Evolutionary conservation across 37 sponge, comb jelly and placozoan genomes (phyloP).

Genomic region (Aplysina aerophoba): DNA sequence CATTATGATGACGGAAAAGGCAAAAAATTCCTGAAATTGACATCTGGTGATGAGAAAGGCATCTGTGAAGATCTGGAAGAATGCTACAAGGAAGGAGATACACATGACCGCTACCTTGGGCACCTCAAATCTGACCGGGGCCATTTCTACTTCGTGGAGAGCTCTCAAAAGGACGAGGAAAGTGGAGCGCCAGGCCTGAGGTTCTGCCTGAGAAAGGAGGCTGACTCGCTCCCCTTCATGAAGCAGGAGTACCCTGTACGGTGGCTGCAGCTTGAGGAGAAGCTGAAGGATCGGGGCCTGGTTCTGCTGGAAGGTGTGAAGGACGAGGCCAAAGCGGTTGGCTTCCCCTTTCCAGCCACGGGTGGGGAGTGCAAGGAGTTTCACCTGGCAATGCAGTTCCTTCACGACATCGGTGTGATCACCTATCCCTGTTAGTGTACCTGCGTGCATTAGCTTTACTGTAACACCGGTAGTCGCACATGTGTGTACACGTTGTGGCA

Average conservation of each 20-base stretch:
- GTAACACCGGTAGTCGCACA: not conserved
- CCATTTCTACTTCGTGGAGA: conserved; percentile 8
- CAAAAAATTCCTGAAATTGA: not conserved
- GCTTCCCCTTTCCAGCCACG: no score
- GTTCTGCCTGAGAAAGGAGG: not conserved
- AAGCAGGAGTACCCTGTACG: conserved; percentile 44
- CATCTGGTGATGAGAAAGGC: conserved; percentile 22
- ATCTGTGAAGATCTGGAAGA: conserved; percentile 27
- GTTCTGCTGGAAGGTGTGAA: not conserved
- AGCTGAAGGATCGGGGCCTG: not conserved
- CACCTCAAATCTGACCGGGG: not conserved
- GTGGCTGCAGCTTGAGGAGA: conserved; percentile 50
- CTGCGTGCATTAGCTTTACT: not conserved
- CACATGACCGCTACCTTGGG: not conserved
- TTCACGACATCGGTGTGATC: conserved; percentile 52
- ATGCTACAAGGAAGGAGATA: not conserved
- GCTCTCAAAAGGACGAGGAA: not conserved
- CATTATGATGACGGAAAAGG: conserved; percentile 9
- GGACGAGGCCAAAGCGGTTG: not conserved
- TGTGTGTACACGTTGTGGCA: no score
- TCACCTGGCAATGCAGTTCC: conserved; percentile 38
- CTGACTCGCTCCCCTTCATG: conserved; percentile 32
- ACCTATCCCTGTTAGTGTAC: conserved; percentile 28
- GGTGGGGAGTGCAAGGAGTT: not conserved
- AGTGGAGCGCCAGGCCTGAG: conserved; percentile 55